A percentile compares a stretch with the other conserved stretches of the same genome.
Evolutionary conservation across 2,797 vertebrate species (phyloP).

Genomic region (Prunella strophiata): DNA sequence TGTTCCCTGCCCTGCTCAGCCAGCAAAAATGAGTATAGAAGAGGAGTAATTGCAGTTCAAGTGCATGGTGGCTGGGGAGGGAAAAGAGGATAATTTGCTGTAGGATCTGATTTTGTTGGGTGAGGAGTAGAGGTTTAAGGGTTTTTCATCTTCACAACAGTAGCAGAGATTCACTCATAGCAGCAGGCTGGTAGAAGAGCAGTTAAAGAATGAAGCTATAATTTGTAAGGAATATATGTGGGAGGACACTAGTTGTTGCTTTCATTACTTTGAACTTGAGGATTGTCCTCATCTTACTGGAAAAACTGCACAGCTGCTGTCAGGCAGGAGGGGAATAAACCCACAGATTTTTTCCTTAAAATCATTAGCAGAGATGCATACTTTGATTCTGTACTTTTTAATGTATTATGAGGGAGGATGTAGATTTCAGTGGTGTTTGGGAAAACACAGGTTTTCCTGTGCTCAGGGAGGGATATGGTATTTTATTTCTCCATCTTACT

Average conservation of each 20-base stretch:
- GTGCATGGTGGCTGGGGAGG: neutral
- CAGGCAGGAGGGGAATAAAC: neutral
- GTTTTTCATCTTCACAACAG: neutral
- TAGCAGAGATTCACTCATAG: neutral
- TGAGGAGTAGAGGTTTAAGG: neutral
- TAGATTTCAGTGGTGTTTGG: neutral
- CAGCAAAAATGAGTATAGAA: neutral
- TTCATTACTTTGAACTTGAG: slow-evolving; percentile 22
- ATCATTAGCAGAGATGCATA: neutral
- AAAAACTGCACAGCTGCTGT: neutral
- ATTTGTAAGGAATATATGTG: neutral
- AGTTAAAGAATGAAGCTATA: neutral
- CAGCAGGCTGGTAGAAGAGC: neutral
- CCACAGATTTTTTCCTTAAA: neutral
- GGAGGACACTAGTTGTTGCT: neutral
- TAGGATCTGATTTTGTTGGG: neutral
- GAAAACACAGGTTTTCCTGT: neutral
- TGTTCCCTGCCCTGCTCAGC: neutral
- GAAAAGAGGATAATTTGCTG: neutral
- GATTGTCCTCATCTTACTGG: slow-evolving; percentile 10
- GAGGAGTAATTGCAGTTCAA: neutral
- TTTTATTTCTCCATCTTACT: neutral
- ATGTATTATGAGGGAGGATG: neutral
- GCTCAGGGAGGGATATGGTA: neutral
- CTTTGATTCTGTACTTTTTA: neutral